Base-by-base conservation (phyloP, 2,888 invertebrate genomes). In the Diarsia brunnea region DNA sequence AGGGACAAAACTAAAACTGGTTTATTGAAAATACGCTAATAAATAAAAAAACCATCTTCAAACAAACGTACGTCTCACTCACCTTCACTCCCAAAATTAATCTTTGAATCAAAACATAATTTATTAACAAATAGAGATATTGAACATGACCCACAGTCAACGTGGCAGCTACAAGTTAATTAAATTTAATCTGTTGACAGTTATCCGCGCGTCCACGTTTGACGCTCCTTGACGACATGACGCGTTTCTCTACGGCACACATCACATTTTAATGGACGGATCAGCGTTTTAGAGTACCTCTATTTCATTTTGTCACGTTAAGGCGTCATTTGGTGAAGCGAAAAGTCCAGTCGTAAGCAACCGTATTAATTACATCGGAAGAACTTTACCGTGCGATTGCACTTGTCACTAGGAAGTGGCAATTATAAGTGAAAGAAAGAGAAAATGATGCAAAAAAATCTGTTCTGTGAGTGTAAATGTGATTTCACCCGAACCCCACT, bases 161-260 rank as follows among this genome's bases (percentile, higher is more conserved):
- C 86, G 85, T 84, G 83, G 81, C 79, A 89, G 89, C 92, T 91
- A 92, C 92, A 92, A 93, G 92, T 93, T 94, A 94, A 94, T 94
- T 93, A 93, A 93, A 91, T 87, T 83, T 89, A 90, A 91, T 90
- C 91, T 89, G 91, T 92, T 91, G 90, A 88, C 89, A 87, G 87
- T 88, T 91, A 91, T 87, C 88, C 88, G 79, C 82, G 82, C 64
- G 43, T 19, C n/a, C 19, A 16, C 58, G 8, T 21, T 43, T 71
- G 49, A 49, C 61, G 38, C n/a, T 43, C 14, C 7, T 43, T 38
- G 38, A 19, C 24, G 73, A 8, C 67, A 53, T 31, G 65, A 38
- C 31, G 31, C 51, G 24, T 51, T 43, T 24, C 24, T 47, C 58
- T n/a, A 38, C 69, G 45, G 27, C 43, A 51, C 61, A 61, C 60